Base-by-base conservation (phyloP, 2,888 invertebrate species). In the Lycia hirtaria region DNA sequence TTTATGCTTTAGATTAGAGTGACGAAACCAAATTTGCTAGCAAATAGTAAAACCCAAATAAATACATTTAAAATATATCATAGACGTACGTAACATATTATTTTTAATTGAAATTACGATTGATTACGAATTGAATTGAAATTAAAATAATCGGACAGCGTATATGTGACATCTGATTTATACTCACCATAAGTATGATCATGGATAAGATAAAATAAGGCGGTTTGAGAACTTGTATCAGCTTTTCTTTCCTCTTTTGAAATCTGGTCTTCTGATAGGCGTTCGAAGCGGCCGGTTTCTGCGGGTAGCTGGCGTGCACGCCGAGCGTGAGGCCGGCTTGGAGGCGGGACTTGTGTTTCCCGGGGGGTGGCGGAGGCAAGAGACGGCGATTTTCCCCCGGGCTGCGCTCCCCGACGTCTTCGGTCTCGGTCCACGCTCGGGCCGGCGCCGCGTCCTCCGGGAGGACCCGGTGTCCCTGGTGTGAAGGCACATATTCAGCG, bases 121-220 rank as follows among this genome's bases (percentile, higher is more conserved):
- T n/a, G n/a, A n/a, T n/a, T n/a, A n/a, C n/a, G n/a, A n/a, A n/a
- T n/a, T n/a, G n/a, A n/a, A 3, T 26, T 26, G 26, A 26, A 7
- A 26, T 26, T 3, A 26, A 9, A 9, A 26, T 6, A 26, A 26
- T n/a, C n/a, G n/a, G n/a, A n/a, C 9, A 28, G 9, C 28, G 28
- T 28, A 9, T 2, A 28, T 28, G 15, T 33, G 7, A 15, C 2
- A 10, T 17, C 24, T 10, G 17, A 3, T 3, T 10, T 5, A 44
- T 64, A 88, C 90, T 89, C 69, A 90, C 90, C 43, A 86, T 83
- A n/a, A 85, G 49, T 32, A 83, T 67, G 9, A 89, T 84, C 80
- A 89, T 81, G 50, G 81, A 77, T n/a, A 88, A 68, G 28, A 88
- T 86, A 65, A 90, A 89, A 68, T 87, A 89, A 0, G 91, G 91